These are phyloP conservation scores for Cardiocondyla obscurior DNA, from an alignment of 1,140 invertebrate genomes.

Conservation along the genomic window DNA sequence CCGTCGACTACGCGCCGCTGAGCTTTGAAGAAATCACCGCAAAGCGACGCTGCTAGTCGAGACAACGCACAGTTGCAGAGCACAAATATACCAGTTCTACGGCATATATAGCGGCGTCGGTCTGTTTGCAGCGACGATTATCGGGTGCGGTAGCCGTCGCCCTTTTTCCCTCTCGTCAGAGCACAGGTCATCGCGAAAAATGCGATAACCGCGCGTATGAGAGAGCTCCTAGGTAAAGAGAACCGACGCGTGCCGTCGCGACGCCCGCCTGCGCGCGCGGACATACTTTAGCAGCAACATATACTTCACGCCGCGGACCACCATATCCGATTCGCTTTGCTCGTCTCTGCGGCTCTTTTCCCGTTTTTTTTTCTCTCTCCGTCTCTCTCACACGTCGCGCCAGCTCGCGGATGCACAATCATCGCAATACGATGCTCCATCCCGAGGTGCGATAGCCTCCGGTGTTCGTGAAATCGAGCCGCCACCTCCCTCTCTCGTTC, in stretches of 20 bases:
- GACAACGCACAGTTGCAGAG: not conserved
- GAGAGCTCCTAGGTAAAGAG: not conserved
- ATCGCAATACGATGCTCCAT: not conserved
- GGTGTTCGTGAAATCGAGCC: not conserved
- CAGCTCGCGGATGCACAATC: not conserved
- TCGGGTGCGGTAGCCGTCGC: not conserved
- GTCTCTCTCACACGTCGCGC: not conserved
- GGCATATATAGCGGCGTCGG: not conserved
- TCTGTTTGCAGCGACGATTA: not conserved
- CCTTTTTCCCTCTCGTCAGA: not conserved
- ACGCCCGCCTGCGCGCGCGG: not conserved
- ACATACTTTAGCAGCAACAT: not conserved
- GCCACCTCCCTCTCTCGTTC: not conserved
- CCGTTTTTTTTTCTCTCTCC: not conserved
- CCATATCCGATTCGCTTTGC: not conserved
- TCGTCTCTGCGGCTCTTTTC: too few relatives aligned
- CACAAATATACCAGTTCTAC: not conserved
- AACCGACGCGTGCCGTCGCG: not conserved
- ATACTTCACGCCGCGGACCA: not conserved
- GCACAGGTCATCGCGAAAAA: not conserved
- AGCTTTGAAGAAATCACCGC: too few relatives aligned
- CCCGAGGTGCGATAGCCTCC: not conserved
- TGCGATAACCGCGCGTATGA: slow-evolving; percentile 17
- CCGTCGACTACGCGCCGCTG: too few relatives aligned
- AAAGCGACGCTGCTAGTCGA: not conserved